A percentile compares a stretch with the other conserved stretches of the same genome.
These are phyloP conservation scores for Linnaemya tessellans DNA, from an alignment of 2,888 invertebrate genomes.

Conservation along the genomic window DNA sequence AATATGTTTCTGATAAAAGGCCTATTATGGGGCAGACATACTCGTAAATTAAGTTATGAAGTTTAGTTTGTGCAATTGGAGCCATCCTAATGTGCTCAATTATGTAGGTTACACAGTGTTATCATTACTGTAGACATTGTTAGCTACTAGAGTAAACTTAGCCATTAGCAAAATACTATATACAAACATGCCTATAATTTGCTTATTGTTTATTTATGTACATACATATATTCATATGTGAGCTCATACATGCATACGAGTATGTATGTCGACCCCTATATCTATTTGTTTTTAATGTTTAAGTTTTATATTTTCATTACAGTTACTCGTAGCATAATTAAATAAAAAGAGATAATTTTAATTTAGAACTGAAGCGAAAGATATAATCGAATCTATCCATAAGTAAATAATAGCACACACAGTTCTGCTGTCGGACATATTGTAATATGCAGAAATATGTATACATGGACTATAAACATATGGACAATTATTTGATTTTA, in stretches of 20 bases:
- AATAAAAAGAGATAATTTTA: neutral
- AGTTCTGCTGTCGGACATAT: too few species aligned
- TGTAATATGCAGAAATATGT: neutral
- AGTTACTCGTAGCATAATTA: too few species aligned
- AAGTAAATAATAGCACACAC: neutral
- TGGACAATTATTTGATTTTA: too few species aligned
- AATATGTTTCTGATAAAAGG: too few species aligned
- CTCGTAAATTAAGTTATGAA: too few species aligned
- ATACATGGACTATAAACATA: neutral
- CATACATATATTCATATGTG: neutral
- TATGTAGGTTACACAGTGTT: constrained; percentile 30
- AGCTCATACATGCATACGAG: neutral
- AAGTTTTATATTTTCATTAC: neutral
- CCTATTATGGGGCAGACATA: too few species aligned
- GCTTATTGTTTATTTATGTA: neutral
- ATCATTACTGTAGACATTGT: constrained; percentile 1
- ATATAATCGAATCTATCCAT: neutral
- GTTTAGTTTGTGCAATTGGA: too few species aligned
- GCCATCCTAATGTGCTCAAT: neutral
- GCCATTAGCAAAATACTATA: constrained; percentile 2
- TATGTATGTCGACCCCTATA: constrained; percentile 23
- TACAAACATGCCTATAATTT: constrained; percentile 4
- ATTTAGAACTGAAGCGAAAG: neutral
- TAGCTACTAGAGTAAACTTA: neutral
- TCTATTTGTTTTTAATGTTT: neutral